Evolutionary conservation across 2,113 vertebrate species (phyloP), one percentile per base, ranked within the genome.

Genomic region (Sitta europaea): DNA sequence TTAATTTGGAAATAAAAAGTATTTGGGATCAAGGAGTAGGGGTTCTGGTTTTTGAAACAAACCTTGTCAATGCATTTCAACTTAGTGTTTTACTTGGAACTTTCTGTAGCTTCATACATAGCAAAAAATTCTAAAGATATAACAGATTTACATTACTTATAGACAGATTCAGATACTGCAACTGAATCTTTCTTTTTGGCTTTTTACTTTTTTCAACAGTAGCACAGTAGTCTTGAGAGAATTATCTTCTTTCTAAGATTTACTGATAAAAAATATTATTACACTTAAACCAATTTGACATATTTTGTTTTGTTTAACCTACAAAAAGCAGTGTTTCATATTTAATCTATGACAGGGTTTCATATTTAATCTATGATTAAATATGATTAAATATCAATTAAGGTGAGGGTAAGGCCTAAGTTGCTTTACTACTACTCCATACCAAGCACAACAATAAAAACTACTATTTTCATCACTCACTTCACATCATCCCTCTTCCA

Each of bases 21-120:
- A 43, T 43, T 84, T 55, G 19, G 6, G 7, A 2, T 6, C 6
- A 2, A 4, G 5, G 6, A 19, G 2, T 6, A 28, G 6, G 12
- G 14, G 16, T 10, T 14, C 63, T 54, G 11, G 8, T 33, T 20
- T 3, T 31, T 82, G 48, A 76, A 59, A 12, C 5, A 72, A 54
- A 72, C 2, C 13, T 72, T 38, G 4, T 47, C 13, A 79, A 15
- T 35, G 7, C 51, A 68, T 51, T 88, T 79, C 17, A 76, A 5
- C 3, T 59, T 48, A 33, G 2, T 54, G 10, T 58, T 91, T 84
- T 36, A 71, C 10, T 22, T 68, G 13, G 10, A 87, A 68, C 10
- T 42, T 58, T 50, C 7, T 58, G 55, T 73, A 67, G 10, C 14
- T 67, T 72, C 20, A 5, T n/a, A n/a, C 20, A 58, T 67, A 58